These are phyloP conservation scores for Andinoacara biseriatus DNA, from an alignment of 2,113 vertebrate species.

Conservation along the genomic window DNA sequence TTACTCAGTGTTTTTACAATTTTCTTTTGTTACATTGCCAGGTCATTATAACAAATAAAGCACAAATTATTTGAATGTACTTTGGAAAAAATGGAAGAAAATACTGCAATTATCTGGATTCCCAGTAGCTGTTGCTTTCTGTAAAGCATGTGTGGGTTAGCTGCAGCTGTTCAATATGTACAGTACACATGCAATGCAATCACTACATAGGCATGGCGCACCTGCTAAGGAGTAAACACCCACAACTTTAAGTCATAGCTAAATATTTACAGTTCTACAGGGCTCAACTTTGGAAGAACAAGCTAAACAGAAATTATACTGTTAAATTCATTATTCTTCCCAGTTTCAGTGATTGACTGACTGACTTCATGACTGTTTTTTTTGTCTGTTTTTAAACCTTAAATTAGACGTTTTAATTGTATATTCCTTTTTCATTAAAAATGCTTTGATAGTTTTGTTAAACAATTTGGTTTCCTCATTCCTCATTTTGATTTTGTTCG, in stretches of 20 bases:
- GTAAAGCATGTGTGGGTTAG: slow-evolving; percentile 19
- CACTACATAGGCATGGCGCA: slow-evolving; percentile 29
- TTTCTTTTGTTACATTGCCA: not conserved
- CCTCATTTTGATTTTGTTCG: not conserved
- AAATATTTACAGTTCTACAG: not conserved
- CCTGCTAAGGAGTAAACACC: slow-evolving; percentile 61
- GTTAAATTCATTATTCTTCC: not conserved
- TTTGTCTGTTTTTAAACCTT: not conserved
- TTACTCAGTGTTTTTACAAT: not conserved
- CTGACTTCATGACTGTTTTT: not conserved
- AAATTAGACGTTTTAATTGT: not conserved
- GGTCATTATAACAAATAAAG: slow-evolving; percentile 17
- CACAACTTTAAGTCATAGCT: not conserved
- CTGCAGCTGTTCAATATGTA: slow-evolving; percentile 20
- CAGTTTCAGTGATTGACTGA: not conserved
- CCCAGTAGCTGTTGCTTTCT: not conserved
- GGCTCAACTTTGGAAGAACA: not conserved
- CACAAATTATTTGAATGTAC: not conserved
- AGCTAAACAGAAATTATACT: not conserved
- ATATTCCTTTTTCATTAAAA: not conserved
- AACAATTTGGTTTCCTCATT: not conserved
- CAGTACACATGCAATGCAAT: slow-evolving; percentile 3
- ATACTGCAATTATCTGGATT: not conserved
- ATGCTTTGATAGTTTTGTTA: not conserved
- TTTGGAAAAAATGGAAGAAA: not conserved